These are phyloP conservation scores for Acridotheres tristis DNA, from an alignment of 2,797 vertebrate genomes.

Conservation along the genomic window DNA sequence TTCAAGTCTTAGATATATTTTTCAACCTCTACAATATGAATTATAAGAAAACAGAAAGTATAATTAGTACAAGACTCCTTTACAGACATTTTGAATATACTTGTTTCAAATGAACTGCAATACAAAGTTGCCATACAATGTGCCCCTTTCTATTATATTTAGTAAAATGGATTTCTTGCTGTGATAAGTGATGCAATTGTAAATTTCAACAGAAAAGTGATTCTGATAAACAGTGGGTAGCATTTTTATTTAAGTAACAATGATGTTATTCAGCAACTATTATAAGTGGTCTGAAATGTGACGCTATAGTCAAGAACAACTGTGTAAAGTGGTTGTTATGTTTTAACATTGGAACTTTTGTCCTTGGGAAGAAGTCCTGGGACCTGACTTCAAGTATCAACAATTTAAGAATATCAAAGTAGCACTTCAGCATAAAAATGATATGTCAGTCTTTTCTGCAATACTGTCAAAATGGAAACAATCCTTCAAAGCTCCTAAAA, in stretches of 20 bases:
- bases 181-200: slow-evolving; percentile 73
- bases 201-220: slow-evolving; percentile 71
- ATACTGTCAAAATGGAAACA: not conserved
- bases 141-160: slow-evolving; percentile 68
- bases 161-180: slow-evolving; percentile 75
- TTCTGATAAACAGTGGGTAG: slow-evolving; percentile 65
- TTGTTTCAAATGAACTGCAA: slow-evolving; percentile 64
- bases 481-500: not conserved
- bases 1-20: slow-evolving; percentile 27
- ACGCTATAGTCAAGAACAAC: not conserved
- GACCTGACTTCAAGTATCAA: not conserved
- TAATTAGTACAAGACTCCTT: slow-evolving; percentile 55
- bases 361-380: not conserved
- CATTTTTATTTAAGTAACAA: slow-evolving; percentile 68
- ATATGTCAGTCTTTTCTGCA: not conserved
- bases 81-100: slow-evolving; percentile 62
- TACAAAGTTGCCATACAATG: slow-evolving; percentile 50
- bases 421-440: not conserved
- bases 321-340: not conserved
- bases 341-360: not conserved
- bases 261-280: slow-evolving; percentile 17
- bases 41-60: slow-evolving; percentile 39
- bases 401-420: not conserved
- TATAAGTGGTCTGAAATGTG: slow-evolving; percentile 51
- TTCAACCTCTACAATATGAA: slow-evolving; percentile 46